Base-by-base conservation (phyloP, 2,113 vertebrate genomes). In the Tychaedon coryphoeus region DNA sequence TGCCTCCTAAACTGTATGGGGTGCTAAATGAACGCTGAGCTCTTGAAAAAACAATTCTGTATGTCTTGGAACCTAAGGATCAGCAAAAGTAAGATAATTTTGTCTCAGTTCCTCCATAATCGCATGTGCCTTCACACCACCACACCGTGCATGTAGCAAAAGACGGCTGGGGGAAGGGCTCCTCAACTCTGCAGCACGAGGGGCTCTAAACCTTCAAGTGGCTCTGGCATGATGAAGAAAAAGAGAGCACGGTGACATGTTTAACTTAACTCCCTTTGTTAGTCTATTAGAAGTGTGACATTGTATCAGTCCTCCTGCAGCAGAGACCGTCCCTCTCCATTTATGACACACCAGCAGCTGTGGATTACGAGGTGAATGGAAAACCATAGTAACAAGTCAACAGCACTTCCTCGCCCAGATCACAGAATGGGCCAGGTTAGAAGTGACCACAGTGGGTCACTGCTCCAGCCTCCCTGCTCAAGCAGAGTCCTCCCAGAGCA, bases 101-200 rank as follows among this genome's bases (percentile, higher is more conserved):
- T 70, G n/a, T 48, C 12, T 75, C 8, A 0, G 24, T 69, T 60
- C 26, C 14, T 71, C n/a, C 4, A 2, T 8, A 10, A 24, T 24
- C 1, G 2, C 4, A 1, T 3, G 6, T n/a, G 36, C 36, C 12
- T 22, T 36, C 22, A 8, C 15, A 12, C 0, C 5, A 8, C 19
- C 9, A 0, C 16, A 11, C 24, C 2, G 0, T 6, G 5, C 17
- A 1, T 0, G 8, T 8, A 19, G 40, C 6, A 1, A 26, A 38
- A 34, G 45, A 10, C 13, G 1, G 3, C 19, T 6, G 5, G n/a
- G n/a, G 43, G 9, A 33, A 42, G 9, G 28, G 36, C 11, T 78
- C 15, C 9, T 78, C 15, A 23, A 3, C 9, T 26, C 9, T 2
- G 3, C 1, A 11, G 40, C 40, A 9, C 5, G 5, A 40, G 22